phyloP scores from a whole-genome alignment of 2,113 vertebrate species.

The Aramus guarauna region DNA sequence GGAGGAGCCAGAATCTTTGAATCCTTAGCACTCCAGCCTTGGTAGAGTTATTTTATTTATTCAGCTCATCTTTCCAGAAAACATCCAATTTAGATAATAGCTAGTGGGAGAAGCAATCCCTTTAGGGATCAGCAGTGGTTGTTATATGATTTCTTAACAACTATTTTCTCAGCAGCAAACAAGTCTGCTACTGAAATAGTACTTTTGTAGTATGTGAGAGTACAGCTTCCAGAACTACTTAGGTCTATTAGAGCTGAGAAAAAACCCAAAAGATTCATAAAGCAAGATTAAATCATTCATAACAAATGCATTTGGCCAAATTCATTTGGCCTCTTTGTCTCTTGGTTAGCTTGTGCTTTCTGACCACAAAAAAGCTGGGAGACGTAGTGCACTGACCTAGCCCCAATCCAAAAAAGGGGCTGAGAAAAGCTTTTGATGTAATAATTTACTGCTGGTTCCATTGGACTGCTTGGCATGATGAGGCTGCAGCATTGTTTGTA shows the following conservation, averaged over 20 bases:
- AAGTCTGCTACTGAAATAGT: constrained; percentile 36
- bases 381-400: neutral
- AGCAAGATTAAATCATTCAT: neutral
- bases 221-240: neutral
- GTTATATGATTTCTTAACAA: constrained; percentile 65
- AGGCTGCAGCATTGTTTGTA: neutral
- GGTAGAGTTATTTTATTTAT: constrained; percentile 56
- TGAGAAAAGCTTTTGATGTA: neutral
- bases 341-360: neutral
- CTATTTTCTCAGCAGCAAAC: constrained; percentile 60
- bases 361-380: neutral
- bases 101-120: constrained; percentile 65
- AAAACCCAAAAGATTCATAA: neutral
- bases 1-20: neutral
- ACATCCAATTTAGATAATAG: constrained; percentile 72
- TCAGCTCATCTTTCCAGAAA: constrained; percentile 64
- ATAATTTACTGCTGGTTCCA: neutral
- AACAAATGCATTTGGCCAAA: neutral
- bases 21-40: constrained; percentile 27
- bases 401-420: neutral
- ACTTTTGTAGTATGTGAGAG: neutral
- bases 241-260: neutral
- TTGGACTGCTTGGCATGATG: neutral
- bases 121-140: constrained; percentile 60
- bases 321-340: neutral